Evolutionary conservation across 1,140 invertebrate species (phyloP), one percentile per base, ranked within the genome.

Genomic region (Nasonia vitripennis): DNA sequence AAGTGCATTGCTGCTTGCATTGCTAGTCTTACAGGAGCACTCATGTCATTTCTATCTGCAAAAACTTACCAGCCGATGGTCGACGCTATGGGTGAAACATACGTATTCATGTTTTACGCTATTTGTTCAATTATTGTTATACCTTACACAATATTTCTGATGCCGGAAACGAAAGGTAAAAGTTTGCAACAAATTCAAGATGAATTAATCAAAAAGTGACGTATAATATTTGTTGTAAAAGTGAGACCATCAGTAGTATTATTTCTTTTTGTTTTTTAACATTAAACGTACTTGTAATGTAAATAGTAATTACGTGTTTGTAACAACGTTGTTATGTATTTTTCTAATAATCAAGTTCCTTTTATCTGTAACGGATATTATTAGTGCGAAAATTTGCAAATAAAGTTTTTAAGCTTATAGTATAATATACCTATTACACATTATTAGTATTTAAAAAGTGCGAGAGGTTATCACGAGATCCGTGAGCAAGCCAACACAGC

Each of bases 91-190:
- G 95, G 95, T 41, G 86, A 87, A 51, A 74, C 75, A 45, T 88
- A 87, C 48, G 86, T 87, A 2, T 88, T 87, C 68, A 86, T 78
- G 48, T 83, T 87, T 27, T 88, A 87, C 31, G 81, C 77, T 0
- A 10, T 70, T 7, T 48, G 84, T 20, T 96, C 96, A 20, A 6
- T 45, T 10, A 12, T 83, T 11, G 94, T 96, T 3, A 89, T 95
- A 1, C 81, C 96, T 45, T 97, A 96, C 88, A 94, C 95, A 71
- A 91, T 95, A 62, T 92, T 94, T 9, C 92, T 94, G 41, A 92
- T 97, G 31, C 96, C 96, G 0, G 97, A 98, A 92, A 98, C 97
- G 0, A 97, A 97, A 92, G 96, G 96, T 23, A 97, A 96, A 90
- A 95, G 95, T 2, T 94, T 97, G 0, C 88, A 90, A 79, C 88